phyloP scores from a whole-genome alignment of 2,888 invertebrate genomes.

The Melikaiella ostensackeni region DNA sequence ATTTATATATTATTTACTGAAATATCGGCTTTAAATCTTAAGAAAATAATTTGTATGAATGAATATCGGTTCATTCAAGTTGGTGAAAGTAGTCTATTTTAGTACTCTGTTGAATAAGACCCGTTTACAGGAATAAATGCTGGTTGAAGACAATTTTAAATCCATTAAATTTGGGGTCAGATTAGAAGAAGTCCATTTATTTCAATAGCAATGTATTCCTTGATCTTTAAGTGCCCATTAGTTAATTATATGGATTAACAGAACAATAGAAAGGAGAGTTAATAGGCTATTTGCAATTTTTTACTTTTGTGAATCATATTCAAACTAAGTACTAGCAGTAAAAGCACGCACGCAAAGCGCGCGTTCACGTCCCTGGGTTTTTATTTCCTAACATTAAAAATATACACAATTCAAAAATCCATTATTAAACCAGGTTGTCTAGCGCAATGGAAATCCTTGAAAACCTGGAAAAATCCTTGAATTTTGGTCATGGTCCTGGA shows the following conservation, averaged over 20 bases:
- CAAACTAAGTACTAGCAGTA: too few relatives aligned
- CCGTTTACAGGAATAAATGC: conserved; percentile 2
- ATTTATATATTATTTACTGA: not conserved
- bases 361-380: too few relatives aligned
- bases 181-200: conserved; percentile 16
- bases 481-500: too few relatives aligned
- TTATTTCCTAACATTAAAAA: too few relatives aligned
- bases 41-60: not conserved
- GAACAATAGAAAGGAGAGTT: not conserved
- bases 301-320: not conserved
- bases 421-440: too few relatives aligned
- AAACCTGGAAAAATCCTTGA: too few relatives aligned
- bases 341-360: too few relatives aligned
- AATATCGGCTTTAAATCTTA: not conserved
- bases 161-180: conserved; percentile 14
- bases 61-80: not conserved
- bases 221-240: conserved; percentile 1
- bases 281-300: not conserved
- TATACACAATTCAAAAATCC: too few relatives aligned
- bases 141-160: conserved; percentile 17
- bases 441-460: too few relatives aligned
- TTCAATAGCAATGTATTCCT: conserved; percentile 5
- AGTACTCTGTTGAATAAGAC: not conserved
- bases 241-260: not conserved
- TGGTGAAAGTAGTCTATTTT: not conserved